phyloP scores from a whole-genome alignment of 2,113 vertebrate species.

The Okapia johnstoni region DNA sequence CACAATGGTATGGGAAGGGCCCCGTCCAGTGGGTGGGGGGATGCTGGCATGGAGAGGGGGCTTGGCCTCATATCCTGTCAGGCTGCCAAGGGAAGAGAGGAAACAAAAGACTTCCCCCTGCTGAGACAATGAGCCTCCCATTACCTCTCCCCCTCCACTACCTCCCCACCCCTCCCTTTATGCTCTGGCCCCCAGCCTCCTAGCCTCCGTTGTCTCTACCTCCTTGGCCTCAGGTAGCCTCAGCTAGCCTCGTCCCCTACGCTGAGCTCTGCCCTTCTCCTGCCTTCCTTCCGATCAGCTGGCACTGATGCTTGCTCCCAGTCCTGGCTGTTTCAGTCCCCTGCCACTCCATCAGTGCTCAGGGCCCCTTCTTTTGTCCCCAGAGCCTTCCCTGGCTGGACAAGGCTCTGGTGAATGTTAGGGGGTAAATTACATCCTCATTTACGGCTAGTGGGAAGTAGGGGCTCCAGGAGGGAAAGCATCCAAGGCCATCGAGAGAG shows the following conservation, averaged over 20 bases:
- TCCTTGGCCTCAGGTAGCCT: background rate
- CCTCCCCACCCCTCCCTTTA: background rate
- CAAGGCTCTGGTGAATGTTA: background rate
- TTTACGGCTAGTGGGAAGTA: background rate
- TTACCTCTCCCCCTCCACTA: background rate
- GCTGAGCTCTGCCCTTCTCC: background rate
- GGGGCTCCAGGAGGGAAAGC: background rate
- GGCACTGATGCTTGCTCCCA: slow-evolving; percentile 42
- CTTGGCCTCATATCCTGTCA: slow-evolving; percentile 79
- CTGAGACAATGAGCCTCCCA: slow-evolving; percentile 58
- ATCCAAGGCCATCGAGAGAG: background rate
- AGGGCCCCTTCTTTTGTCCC: slow-evolving; percentile 72
- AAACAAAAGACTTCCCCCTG: slow-evolving; percentile 70
- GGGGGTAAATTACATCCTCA: background rate
- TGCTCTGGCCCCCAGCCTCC: background rate
- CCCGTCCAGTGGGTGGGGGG: slow-evolving; percentile 65
- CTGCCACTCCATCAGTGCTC: slow-evolving; percentile 70
- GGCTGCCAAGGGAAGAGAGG: slow-evolving; percentile 70
- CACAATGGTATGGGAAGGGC: slow-evolving; percentile 52
- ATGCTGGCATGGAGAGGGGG: slow-evolving; percentile 69
- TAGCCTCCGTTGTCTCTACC: background rate
- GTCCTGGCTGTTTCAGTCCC: background rate
- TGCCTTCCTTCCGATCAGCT: background rate
- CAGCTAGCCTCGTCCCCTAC: background rate
- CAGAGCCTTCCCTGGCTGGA: slow-evolving; percentile 77